phyloP scores from a whole-genome alignment of 2,888 invertebrate species.

The Drosophila nr. perissopoda region DNA sequence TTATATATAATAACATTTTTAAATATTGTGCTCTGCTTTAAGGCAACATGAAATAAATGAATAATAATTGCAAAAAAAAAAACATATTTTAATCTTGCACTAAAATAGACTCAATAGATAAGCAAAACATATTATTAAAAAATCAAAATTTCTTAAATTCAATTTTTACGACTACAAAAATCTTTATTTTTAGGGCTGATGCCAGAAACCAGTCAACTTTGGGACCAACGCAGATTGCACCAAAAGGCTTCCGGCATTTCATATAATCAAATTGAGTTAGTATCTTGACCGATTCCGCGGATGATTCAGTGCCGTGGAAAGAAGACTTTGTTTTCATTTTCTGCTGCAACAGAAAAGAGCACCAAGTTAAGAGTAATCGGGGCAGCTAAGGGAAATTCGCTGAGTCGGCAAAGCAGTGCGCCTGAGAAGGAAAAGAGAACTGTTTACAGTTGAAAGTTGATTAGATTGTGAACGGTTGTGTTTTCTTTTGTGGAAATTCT shows the following conservation, averaged over 20 bases:
- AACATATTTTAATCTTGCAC: not conserved
- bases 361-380: slow-evolving; percentile 40
- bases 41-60: not conserved
- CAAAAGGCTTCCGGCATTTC: slow-evolving; percentile 32
- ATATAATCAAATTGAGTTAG: slow-evolving; percentile 60
- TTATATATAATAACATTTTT: not conserved
- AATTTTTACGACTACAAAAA: not conserved
- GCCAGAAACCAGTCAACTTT: not conserved
- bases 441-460: slow-evolving; percentile 6
- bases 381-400: slow-evolving; percentile 37
- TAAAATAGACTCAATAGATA: not conserved
- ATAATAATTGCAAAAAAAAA: not conserved
- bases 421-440: slow-evolving; percentile 14
- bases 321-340: slow-evolving; percentile 20
- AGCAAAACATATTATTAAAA: not conserved
- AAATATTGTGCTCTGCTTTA: not conserved
- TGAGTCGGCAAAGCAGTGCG: slow-evolving; percentile 69
- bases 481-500: slow-evolving; percentile 9
- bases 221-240: not conserved
- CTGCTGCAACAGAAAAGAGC: slow-evolving; percentile 3
- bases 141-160: not conserved
- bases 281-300: slow-evolving; percentile 65
- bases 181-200: not conserved
- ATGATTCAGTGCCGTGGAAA: slow-evolving; percentile 33
- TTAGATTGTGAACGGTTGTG: slow-evolving; percentile 20